phyloP scores from a whole-genome alignment of 2,113 vertebrate species.

The Menura novaehollandiae region DNA sequence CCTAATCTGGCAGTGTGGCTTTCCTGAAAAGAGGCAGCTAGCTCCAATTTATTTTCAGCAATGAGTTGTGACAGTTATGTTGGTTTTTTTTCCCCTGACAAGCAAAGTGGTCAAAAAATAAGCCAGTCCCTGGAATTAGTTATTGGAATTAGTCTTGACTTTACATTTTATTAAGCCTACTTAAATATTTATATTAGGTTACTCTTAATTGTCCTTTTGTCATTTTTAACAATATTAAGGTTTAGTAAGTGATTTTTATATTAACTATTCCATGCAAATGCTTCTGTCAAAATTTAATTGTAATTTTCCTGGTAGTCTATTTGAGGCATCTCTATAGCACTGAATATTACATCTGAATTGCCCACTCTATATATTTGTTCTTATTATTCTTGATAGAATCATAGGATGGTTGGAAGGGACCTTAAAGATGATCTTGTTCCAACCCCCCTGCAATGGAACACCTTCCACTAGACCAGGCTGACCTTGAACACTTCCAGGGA shows the following conservation, averaged over 20 bases:
- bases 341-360: neutral
- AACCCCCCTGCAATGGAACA: neutral
- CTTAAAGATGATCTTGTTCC: neutral
- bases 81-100: neutral
- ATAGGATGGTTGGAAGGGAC: neutral
- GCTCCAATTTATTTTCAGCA: neutral
- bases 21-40: neutral
- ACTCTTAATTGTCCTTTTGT: conserved; percentile 33
- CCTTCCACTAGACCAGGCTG: neutral
- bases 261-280: neutral
- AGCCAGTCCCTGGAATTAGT: neutral
- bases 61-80: neutral
- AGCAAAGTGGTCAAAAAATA: neutral
- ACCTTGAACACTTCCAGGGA: neutral
- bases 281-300: neutral
- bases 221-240: neutral
- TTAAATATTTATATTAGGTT: neutral
- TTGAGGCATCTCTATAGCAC: neutral
- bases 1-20: neutral
- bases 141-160: neutral
- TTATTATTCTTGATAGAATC: neutral
- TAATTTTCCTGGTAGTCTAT: neutral
- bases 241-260: conserved; percentile 1
- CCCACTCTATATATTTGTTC: neutral
- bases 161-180: neutral